Percentiles rank a stretch among this genome's conserved stretches.
Conservation (phyloP, 1,140 invertebrate species). For the Neocloeon triangulifer region DNA sequence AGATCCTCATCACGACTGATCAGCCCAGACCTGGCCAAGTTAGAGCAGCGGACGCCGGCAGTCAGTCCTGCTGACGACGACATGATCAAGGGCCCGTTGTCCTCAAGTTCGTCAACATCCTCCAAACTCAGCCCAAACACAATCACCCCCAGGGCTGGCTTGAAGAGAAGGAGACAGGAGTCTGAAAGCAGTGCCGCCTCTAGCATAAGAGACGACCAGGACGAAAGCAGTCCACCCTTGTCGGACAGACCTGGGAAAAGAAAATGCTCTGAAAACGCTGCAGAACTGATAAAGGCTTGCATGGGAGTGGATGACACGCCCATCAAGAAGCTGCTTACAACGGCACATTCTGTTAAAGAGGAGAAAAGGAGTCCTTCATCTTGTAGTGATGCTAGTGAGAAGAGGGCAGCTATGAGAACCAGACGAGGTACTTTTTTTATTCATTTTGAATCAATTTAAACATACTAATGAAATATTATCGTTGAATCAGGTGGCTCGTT, state of each 20-base stretch:
- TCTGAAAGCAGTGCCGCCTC: constrained; percentile 36
- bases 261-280: constrained; percentile 41
- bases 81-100: too few relatives aligned
- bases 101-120: constrained; percentile 10
- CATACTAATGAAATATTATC: too few relatives aligned
- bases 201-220: constrained; percentile 11
- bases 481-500: too few relatives aligned
- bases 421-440: too few relatives aligned
- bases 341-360: too few relatives aligned
- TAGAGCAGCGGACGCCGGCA: constrained; percentile 1
- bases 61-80: constrained; percentile 1
- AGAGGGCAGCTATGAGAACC: too few relatives aligned
- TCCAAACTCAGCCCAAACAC: constrained; percentile 20
- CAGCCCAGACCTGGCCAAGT: constrained; percentile 6
- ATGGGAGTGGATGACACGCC: constrained; percentile 33
- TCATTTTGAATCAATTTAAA: too few relatives aligned
- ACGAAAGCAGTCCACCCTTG: constrained; percentile 4
- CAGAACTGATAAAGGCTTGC: constrained; percentile 39
- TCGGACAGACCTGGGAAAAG: constrained; percentile 23
- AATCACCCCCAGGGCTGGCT: constrained; percentile 14
- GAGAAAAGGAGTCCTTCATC: too few relatives aligned
- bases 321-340: constrained; percentile 5
- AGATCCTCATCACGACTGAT: constrained; percentile 10
- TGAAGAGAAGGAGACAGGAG: constrained; percentile 53
- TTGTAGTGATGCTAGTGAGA: too few relatives aligned